Conservation (phyloP, 2,797 vertebrate genomes). For the Amazonetta brasiliensis region DNA sequence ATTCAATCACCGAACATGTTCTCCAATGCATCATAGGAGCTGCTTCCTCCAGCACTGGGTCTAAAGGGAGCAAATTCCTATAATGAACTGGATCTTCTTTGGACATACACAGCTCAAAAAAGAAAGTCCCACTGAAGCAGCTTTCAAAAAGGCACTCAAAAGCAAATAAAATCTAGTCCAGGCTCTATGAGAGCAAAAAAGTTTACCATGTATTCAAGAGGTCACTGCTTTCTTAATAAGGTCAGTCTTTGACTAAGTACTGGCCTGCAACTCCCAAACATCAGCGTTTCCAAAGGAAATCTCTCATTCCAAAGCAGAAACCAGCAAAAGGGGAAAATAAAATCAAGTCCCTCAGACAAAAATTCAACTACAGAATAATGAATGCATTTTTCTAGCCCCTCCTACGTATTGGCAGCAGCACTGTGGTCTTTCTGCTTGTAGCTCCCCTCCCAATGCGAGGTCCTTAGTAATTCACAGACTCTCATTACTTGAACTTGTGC, state of each 20-base stretch:
- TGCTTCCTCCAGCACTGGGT: slow-evolving; percentile 57
- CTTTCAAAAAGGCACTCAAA: slow-evolving; percentile 99
- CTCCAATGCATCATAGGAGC: slow-evolving; percentile 73
- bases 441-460: slow-evolving; percentile 72
- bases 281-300: slow-evolving; percentile 84
- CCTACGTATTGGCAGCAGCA: slow-evolving; percentile 77
- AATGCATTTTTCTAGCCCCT: slow-evolving; percentile 74
- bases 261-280: slow-evolving; percentile 88
- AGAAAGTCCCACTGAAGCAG: slow-evolving; percentile 91
- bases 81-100: slow-evolving; percentile 77
- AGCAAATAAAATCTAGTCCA: slow-evolving; percentile 91
- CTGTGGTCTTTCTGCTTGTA: slow-evolving; percentile 74
- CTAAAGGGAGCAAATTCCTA: slow-evolving; percentile 69
- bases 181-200: slow-evolving; percentile 94
- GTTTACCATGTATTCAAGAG: slow-evolving; percentile 87
- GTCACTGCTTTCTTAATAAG: slow-evolving; percentile 88
- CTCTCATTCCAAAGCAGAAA: slow-evolving; percentile 79
- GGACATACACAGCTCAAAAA: slow-evolving; percentile 82
- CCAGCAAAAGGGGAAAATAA: slow-evolving; percentile 86
- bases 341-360: slow-evolving; percentile 85
- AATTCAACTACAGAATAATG: slow-evolving; percentile 78
- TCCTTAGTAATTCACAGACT: slow-evolving; percentile 85
- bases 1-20: slow-evolving; percentile 74
- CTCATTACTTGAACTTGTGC: slow-evolving; percentile 97
- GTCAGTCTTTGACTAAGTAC: slow-evolving; percentile 87